Evolutionary conservation across 2,888 invertebrate genomes (phyloP).

Genomic region (Strigamia crassipes): DNA sequence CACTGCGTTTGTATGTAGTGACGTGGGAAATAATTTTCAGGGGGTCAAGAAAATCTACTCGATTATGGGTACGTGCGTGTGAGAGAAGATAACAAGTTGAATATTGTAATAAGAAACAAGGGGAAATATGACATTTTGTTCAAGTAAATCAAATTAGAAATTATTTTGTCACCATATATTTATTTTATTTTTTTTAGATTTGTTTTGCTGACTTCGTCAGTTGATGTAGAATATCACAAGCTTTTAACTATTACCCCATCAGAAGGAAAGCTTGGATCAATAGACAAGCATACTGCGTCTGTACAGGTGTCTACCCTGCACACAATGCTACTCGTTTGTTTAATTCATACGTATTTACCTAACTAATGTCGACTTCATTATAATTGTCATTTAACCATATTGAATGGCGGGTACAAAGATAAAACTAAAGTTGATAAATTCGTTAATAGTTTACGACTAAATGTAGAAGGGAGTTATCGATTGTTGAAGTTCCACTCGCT

Average conservation of each 20-base stretch:
- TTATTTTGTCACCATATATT: too few relatives aligned
- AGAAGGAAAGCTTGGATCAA: background rate
- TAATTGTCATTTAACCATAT: too few relatives aligned
- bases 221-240: background rate
- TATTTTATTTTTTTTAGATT: background rate
- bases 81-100: background rate
- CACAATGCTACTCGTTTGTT: background rate
- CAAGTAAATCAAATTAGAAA: background rate
- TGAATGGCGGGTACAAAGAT: too few relatives aligned
- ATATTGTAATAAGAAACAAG: background rate
- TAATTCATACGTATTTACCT: too few relatives aligned
- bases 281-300: background rate
- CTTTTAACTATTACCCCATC: background rate
- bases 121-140: conserved; percentile 14
- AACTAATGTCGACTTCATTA: too few relatives aligned
- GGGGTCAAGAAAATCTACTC: background rate
- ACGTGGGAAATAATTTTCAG: background rate
- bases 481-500: background rate
- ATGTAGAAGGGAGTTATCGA: background rate
- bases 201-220: background rate
- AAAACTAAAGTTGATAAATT: background rate
- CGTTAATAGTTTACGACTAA: background rate
- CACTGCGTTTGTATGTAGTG: background rate
- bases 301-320: background rate
- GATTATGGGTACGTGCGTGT: background rate